Evolutionary conservation across 1,140 invertebrate species (phyloP), one percentile per base, ranked within the genome.

Genomic region (Heliconius eleuchia): DNA sequence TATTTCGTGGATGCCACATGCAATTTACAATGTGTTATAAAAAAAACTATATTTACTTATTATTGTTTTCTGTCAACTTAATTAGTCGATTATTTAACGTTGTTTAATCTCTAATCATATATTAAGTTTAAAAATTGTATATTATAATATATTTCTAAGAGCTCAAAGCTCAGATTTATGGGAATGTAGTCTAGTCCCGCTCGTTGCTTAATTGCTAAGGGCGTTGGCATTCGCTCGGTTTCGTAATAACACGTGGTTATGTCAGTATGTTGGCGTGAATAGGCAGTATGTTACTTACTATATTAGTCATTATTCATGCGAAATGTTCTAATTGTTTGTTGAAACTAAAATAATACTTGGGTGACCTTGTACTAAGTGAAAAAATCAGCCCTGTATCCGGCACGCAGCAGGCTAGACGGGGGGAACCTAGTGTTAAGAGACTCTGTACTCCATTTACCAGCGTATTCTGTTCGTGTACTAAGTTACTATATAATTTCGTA

Each of bases 201-300:
- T 71, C 60, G 79, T 46, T 66, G 70, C 74, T 46, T 82, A 80
- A 81, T 86, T 80, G 46, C 76, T 83, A 83, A 86, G 83, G 83
- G 80, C 85, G 82, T 84, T 86, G 82, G 80, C 85, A 83, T 83
- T 77, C 75, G 78, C 57, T 73, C 50, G 77, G 77, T 84, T 83
- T 82, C 83, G 80, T 71, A 82, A 73, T 55, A 50, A 79, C 80
- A 80, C 81, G 82, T 76, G 79, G 77, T 74, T 73, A 23, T 79
- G 75, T 75, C 74, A 80, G 55, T 70, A 73, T 76, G 66, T 74
- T 55, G 73, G 71, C 57, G 27, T 70, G 39, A 80, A 71, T 71
- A 52, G 71, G 42, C 55, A 74, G 55, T 73, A 73, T 66, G 46
- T 72, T 74, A 71, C 30, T 23, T 30, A 30, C 27, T 34, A 13